A percentile compares a stretch with the other conserved stretches of the same genome.
phyloP scores from a whole-genome alignment of 2,888 invertebrate genomes.

The Gandaritis pyraliata region DNA sequence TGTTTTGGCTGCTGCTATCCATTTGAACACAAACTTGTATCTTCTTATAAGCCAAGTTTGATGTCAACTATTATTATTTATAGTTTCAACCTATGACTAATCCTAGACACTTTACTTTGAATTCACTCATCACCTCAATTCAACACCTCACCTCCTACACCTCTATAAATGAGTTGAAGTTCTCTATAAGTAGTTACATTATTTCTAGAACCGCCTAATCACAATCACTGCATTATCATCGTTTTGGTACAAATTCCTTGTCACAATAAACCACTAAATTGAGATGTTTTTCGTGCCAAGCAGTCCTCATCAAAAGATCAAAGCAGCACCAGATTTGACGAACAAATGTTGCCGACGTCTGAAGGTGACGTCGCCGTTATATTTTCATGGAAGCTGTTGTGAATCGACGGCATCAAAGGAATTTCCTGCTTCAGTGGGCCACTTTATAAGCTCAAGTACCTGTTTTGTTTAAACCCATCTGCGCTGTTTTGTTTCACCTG shows the following conservation, averaged over 20 bases:
- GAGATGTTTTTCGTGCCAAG: conserved; percentile 18
- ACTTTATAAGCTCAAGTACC: conserved; percentile 65
- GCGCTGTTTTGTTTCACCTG: conserved; percentile 57
- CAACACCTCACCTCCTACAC: no score
- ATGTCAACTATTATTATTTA: conserved; percentile 1
- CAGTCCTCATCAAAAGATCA: conserved; percentile 24
- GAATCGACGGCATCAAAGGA: conserved; percentile 74
- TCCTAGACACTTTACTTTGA: neutral
- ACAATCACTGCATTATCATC: conserved; percentile 3
- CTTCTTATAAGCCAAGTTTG: conserved; percentile 8
- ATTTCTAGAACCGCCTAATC: no score
- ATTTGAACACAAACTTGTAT: neutral
- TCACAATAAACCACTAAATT: conserved; percentile 27
- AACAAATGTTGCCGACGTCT: conserved; percentile 53
- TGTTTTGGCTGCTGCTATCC: conserved; percentile 6
- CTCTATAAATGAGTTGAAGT: no score
- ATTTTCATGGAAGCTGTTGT: conserved; percentile 73
- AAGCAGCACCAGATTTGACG: conserved; percentile 30
- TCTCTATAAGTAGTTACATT: no score
- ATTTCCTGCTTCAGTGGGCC: conserved; percentile 74
- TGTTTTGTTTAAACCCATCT: conserved; percentile 59
- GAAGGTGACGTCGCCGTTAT: conserved; percentile 65
- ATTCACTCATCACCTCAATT: no score
- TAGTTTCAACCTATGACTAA: neutral
- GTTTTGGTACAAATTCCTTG: conserved; percentile 15